phyloP scores from a whole-genome alignment of 2,797 vertebrate genomes.

The Ambastaia sidthimunki region DNA sequence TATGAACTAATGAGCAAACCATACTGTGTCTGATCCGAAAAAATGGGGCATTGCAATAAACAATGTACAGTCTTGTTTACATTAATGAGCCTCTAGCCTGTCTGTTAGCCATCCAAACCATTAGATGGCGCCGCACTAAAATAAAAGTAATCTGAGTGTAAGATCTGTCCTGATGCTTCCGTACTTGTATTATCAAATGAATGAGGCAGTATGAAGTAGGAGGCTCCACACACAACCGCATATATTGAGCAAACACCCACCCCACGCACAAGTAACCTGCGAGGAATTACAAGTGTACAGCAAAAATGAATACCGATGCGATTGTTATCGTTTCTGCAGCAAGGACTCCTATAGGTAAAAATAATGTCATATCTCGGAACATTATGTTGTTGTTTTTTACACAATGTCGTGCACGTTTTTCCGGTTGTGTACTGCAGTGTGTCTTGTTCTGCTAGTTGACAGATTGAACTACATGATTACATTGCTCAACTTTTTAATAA shows the following conservation, averaged over 20 bases:
- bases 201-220: slow-evolving; percentile 15
- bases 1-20: not conserved
- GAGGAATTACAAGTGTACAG: not conserved
- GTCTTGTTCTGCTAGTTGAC: not conserved
- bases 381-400: not conserved
- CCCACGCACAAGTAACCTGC: not conserved
- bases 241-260: not conserved
- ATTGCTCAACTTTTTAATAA: not conserved
- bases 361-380: not conserved
- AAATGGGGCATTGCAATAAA: not conserved
- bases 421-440: too few relatives aligned
- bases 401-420: not conserved
- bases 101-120: slow-evolving; percentile 34
- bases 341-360: slow-evolving; percentile 88
- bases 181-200: slow-evolving; percentile 21
- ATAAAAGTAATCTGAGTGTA: not conserved
- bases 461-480: not conserved
- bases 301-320: slow-evolving; percentile 74
- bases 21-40: not conserved
- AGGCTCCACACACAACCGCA: not conserved
- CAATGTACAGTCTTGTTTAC: not conserved
- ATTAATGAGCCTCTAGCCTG: not conserved
- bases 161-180: not conserved
- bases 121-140: slow-evolving; percentile 38
- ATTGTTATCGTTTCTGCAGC: slow-evolving; percentile 91